Evolutionary conservation across 2,888 invertebrate species (phyloP), one percentile per base, ranked within the genome.

Genomic region (Drosophila affinis): DNA sequence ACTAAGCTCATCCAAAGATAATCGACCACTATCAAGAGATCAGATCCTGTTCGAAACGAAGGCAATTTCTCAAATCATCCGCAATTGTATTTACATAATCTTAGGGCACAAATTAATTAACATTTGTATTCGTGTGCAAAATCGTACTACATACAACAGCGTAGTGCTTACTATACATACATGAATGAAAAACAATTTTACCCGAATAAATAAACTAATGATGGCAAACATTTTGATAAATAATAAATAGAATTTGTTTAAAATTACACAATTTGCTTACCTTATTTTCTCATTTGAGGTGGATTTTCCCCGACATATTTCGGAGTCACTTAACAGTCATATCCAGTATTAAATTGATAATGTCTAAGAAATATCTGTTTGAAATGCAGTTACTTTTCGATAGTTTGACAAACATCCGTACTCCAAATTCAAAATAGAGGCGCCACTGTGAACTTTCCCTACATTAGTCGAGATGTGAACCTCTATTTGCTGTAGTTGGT

Each of bases 61-160:
- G 44, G 52, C 58, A 70, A 62, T 64, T 63, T 67, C 55, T 47
- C 49, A 72, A 59, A 67, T 62, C 72, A 55, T 62, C 54, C 46
- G 56, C 62, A 74, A 72, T 56, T 64, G 59, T 70, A 70, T 62
- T 56, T 62, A 69, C 51, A 48, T 62, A 57, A 64, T 70, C 47
- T 74, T 61, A 73, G 65, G 71, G 62, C 72, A 65, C 53, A 65
- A 65, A 55, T 49, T 64, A 70, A 70, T 70, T 71, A n/a, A 70
- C 47, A 57, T 57, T 64, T 74, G 75, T 77, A 78, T 76, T 80
- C 73, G 72, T 85, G 78, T 78, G 86, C 83, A 77, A 78, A 58
- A 68, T 32, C 73, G 64, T 70, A 75, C 68, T 79, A 58, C 75
- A 62, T 5, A 24, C 24, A 5, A 24, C 24, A 24, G 3, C 24